Base-by-base conservation (phyloP, 2,113 vertebrate species). In the Lamprologus tigripictilis region DNA sequence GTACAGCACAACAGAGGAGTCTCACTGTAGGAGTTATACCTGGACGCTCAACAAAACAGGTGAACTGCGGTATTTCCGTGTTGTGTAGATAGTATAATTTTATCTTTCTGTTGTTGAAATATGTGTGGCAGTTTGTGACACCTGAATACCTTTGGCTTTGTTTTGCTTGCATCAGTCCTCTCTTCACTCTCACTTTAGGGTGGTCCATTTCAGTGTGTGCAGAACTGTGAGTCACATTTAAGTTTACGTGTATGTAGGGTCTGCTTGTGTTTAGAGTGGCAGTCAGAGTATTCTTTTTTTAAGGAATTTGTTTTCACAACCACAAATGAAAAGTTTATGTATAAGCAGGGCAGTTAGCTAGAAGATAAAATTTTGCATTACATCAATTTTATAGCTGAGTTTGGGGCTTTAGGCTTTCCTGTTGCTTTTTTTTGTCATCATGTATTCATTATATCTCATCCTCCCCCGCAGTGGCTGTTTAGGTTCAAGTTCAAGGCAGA, bases 1-100 rank as follows among this genome's bases (percentile, higher is more conserved):
- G 58, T 3, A 31, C 82, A 11, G 9, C 90, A 82, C 84, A 35
- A 19, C 54, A 31, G 71, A 23, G 23, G 45, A 81, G 82, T 80
- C 82, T 83, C 3, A 37, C 83, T 83, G 84, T 23, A 78, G 45
- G 49, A 79, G 28, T 63, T 81, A 26, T 17, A 45, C 35, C 37
- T 40, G 54, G 84, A 92, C 31, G 3, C 68, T 87, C 80, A 21
- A 53, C 35, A 87, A 90, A 86, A 81, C 84, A 94, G 92, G 92
- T 94, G 84, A 94, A 90, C 40, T 42, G 33, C 1, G 6, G 45
- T 49, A 45, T 47, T 87, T 89, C 66, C 3, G 37, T 80, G 4
- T 73, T 63, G 12, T 84, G 51, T 88, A 16, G 5, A 63, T 31
- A 8, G 42, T 19, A 78, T 31, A n/a, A 49, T 51, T 78, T 31